Base-by-base conservation (phyloP, 2,797 vertebrate species). In the Balearica regulorum region DNA sequence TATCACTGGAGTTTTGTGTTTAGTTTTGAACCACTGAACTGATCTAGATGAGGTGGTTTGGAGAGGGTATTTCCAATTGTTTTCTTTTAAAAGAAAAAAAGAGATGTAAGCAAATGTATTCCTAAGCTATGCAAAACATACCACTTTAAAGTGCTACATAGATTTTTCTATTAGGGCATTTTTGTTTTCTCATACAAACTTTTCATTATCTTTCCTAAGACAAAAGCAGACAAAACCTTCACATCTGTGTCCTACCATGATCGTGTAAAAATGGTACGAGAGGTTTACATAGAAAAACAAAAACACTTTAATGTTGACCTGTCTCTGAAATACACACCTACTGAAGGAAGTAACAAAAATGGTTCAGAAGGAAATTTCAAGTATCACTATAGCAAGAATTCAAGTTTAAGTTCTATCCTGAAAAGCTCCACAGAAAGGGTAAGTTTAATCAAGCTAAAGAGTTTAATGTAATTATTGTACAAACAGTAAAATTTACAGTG, bases 221-320 rank as follows among this genome's bases (percentile, higher is more conserved):
- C 98, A 44, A 97, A 92, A 73, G 98, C 96, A 41, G 98, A 99
- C 39, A 99, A 99, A 97, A 97, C 86, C 0, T 90, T 98, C 39
- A 98, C 98, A 41, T 98, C 90, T 58, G 98, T 99, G 78, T 93
- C 98, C 89, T 99, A 98, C 61, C 97, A 98, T 9, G 92, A 98
- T 85, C 94, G 98, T 2, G 37, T 96, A 77, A 87, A 89, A 62
- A 49, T 98, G 33, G 49, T 99, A 48, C 97, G 6, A 73, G 97
- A 98, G 35, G 21, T 99, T 26, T 84, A 98, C 20, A 66, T 6
- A 3, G 97, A 98, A 13, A 97, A 41, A 4, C 90, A 24, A 1
- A 8, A 19, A 3, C 22, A 51, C 17, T 28, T 98, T 10, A 92
- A 90, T 5, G 20, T 5, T 13, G 98, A 70, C 4, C 3, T 99